Percentiles rank a stretch among this genome's conserved stretches.
phyloP scores from a whole-genome alignment of 1,140 invertebrate genomes.

The Galleria mellonella region DNA sequence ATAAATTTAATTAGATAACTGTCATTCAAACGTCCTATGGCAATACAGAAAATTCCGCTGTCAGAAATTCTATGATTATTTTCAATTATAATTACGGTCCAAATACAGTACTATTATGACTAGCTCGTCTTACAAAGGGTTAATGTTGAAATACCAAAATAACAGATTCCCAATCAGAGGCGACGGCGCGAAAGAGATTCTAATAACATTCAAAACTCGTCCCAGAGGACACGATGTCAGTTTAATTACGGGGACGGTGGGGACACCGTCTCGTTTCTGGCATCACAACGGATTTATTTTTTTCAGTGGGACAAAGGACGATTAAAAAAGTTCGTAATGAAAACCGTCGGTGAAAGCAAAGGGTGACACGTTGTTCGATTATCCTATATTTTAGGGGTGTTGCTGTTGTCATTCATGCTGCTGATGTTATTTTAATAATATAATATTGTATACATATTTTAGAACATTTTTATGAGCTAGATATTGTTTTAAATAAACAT shows the following conservation, averaged over 20 bases:
- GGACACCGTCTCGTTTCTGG: conserved; percentile 41
- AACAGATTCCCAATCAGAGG: conserved; percentile 58
- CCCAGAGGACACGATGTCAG: conserved; percentile 58
- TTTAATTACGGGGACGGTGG: conserved; percentile 57
- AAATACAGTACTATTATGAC: neutral
- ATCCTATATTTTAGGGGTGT: conserved; percentile 7
- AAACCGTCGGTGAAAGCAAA: conserved; percentile 54
- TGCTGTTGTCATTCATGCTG: neutral
- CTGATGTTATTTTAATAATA: neutral
- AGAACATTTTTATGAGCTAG: too few relatives aligned
- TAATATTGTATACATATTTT: neutral
- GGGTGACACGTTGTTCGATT: conserved; percentile 39
- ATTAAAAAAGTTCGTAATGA: conserved; percentile 73
- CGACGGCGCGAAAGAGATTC: conserved; percentile 65
- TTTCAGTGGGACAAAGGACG: conserved; percentile 65
- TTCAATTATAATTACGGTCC: neutral
- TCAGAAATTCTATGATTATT: conserved; percentile 3
- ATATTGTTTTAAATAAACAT: too few relatives aligned
- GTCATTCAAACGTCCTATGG: conserved; percentile 4
- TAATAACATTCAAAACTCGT: conserved; percentile 73
- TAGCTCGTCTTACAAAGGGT: neutral
- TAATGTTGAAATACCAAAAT: conserved; percentile 23
- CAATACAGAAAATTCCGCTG: conserved; percentile 4
- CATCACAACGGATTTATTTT: conserved; percentile 64
- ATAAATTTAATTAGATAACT: conserved; percentile 4